phyloP scores from a whole-genome alignment of 1,140 invertebrate species.

The Panagrolaimus sp. region DNA sequence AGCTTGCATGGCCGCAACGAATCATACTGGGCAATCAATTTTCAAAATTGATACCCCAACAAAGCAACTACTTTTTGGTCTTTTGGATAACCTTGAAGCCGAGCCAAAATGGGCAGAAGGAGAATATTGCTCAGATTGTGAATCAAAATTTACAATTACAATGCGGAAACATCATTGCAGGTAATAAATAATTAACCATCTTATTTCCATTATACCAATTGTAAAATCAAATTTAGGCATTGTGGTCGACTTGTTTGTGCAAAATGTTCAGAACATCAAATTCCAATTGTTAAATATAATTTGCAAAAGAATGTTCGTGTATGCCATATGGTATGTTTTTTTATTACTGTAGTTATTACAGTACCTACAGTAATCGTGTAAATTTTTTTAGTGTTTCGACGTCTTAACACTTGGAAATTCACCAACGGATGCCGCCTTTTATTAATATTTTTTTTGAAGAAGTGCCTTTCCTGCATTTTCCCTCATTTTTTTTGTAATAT shows the following conservation, averaged over 20 bases:
- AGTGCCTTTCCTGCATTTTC: neutral
- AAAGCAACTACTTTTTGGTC: constrained; percentile 76
- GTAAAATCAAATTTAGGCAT: constrained; percentile 87
- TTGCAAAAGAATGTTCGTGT: constrained; percentile 86
- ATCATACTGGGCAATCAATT: constrained; percentile 82
- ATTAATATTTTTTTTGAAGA: neutral
- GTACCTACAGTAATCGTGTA: no score
- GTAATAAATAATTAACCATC: constrained; percentile 71
- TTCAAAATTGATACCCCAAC: constrained; percentile 92
- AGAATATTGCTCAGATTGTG: constrained; percentile 84
- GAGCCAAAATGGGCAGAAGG: constrained; percentile 86
- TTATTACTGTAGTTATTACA: no score
- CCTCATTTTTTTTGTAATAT: neutral
- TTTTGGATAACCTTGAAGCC: constrained; percentile 69
- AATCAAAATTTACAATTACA: constrained; percentile 81
- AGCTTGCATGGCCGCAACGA: constrained; percentile 79
- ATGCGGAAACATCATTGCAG: constrained; percentile 91
- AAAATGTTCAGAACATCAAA: constrained; percentile 84
- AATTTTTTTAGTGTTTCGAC: constrained; percentile 73
- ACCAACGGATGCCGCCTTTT: constrained; percentile 1
- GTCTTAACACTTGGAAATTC: constrained; percentile 68
- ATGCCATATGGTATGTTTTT: constrained; percentile 78
- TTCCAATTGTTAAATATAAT: constrained; percentile 89
- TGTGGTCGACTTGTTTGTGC: constrained; percentile 85
- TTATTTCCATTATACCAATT: constrained; percentile 64